phyloP scores from a whole-genome alignment of 2,888 invertebrate species.

The Pogonocherus hispidulus region DNA sequence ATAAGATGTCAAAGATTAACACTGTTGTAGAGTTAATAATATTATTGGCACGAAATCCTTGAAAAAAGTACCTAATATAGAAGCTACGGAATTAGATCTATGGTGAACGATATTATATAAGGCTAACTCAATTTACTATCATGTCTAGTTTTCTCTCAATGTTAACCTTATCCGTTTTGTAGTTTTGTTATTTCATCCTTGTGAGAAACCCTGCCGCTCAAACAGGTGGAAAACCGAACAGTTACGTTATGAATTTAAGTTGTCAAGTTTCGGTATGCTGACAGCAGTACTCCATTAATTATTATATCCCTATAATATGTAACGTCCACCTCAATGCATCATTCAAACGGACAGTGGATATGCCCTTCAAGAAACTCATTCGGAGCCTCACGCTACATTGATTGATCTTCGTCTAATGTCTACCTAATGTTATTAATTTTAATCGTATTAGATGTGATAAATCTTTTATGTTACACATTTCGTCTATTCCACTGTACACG shows the following conservation, averaged over 20 bases:
- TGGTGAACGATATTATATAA: no score
- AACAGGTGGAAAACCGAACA: slow-evolving; percentile 45
- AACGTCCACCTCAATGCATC: slow-evolving; percentile 49
- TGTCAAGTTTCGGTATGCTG: slow-evolving; percentile 49
- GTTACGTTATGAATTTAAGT: slow-evolving; percentile 39
- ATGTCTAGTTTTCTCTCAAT: no score
- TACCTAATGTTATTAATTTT: slow-evolving; percentile 45
- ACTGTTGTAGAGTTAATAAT: no score
- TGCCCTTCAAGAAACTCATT: slow-evolving; percentile 43
- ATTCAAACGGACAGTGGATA: slow-evolving; percentile 46
- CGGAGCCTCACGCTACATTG: slow-evolving; percentile 42
- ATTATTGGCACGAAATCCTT: no score
- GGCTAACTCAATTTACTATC: no score
- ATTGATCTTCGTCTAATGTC: slow-evolving; percentile 45
- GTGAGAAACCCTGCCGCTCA: slow-evolving; percentile 34
- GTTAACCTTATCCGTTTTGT: background rate
- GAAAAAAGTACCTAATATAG: no score
- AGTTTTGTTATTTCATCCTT: slow-evolving; percentile 21
- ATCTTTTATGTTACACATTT: slow-evolving; percentile 29
- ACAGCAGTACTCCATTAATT: slow-evolving; percentile 54
- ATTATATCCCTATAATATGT: slow-evolving; percentile 50
- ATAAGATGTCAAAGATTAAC: no score
- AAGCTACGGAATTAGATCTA: no score
- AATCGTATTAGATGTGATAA: slow-evolving; percentile 33
- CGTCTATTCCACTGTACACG: slow-evolving; percentile 24